These are phyloP conservation scores for Desmophyllum pertusum DNA, from an alignment of 92 coral and sea anemone genomes.

Conservation along the genomic window DNA sequence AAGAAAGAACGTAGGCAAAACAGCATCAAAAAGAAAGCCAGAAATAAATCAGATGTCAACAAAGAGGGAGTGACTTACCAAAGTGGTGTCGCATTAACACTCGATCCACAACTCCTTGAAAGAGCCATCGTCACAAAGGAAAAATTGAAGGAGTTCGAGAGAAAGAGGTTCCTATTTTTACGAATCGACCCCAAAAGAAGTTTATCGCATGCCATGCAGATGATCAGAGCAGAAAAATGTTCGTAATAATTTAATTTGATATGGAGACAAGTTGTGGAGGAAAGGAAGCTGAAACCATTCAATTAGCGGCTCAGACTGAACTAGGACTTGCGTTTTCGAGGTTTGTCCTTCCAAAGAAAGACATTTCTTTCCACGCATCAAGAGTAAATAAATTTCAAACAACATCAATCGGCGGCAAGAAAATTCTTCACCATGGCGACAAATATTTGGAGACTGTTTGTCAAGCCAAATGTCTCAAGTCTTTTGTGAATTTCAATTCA, in stretches of 20 bases:
- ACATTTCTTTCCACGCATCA: too few relatives aligned
- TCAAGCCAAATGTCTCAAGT: too few relatives aligned
- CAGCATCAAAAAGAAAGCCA: background rate
- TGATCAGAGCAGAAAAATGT: background rate
- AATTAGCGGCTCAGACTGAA: background rate
- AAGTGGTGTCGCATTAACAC: background rate
- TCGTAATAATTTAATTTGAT: background rate
- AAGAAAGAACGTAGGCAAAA: conserved; percentile 3
- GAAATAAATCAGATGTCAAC: background rate
- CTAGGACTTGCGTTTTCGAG: too few relatives aligned
- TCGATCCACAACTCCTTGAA: background rate
- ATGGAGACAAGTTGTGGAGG: background rate
- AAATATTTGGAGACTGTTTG: too few relatives aligned
- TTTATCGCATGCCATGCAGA: background rate
- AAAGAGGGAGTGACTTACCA: background rate
- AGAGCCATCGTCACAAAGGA: background rate
- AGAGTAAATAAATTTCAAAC: too few relatives aligned
- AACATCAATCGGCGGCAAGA: too few relatives aligned
- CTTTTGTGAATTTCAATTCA: too few relatives aligned
- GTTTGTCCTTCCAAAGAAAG: background rate
- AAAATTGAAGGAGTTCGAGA: background rate
- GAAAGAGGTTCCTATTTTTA: background rate
- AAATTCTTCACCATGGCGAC: too few relatives aligned
- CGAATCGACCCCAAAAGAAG: background rate
- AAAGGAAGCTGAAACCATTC: background rate